Conservation (phyloP, 2,888 invertebrate genomes). For the Drosophila affinis region DNA sequence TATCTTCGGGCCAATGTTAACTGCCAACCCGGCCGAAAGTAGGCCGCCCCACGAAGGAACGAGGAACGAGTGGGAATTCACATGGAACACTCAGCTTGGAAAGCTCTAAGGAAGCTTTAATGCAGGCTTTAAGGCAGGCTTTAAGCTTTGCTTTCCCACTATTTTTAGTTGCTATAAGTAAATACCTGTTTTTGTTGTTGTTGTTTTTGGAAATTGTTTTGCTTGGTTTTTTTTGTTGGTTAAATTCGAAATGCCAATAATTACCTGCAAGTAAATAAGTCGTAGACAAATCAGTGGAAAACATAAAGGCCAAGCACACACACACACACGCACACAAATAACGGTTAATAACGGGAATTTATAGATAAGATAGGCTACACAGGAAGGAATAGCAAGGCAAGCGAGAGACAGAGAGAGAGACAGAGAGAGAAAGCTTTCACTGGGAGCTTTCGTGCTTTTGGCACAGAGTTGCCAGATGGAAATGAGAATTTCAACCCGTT, state of each 20-base stretch:
- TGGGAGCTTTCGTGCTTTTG: constrained; percentile 42
- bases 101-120: too few species aligned
- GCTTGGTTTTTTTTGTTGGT: neutral
- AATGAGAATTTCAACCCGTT: constrained; percentile 14
- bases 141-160: too few species aligned
- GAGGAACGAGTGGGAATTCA: constrained; percentile 29
- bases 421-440: constrained; percentile 27
- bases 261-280: constrained; percentile 70
- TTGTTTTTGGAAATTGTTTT: constrained; percentile 7
- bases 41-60: constrained; percentile 16
- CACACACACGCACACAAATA: constrained; percentile 32
- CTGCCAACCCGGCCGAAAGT: constrained; percentile 31
- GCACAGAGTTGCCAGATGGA: constrained; percentile 36
- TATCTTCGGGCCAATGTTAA: constrained; percentile 62
- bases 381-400: constrained; percentile 9
- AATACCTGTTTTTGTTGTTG: constrained; percentile 60
- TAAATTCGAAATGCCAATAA: constrained; percentile 50
- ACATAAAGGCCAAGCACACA: constrained; percentile 8
- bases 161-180: constrained; percentile 14
- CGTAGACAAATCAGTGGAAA: constrained; percentile 21
- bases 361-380: constrained; percentile 15
- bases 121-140: too few species aligned
- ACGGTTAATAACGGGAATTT: constrained; percentile 31
- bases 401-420: constrained; percentile 1
- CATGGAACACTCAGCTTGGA: constrained; percentile 11